Conservation (phyloP, 2,113 vertebrate genomes). For the Vireo altiloquus region DNA sequence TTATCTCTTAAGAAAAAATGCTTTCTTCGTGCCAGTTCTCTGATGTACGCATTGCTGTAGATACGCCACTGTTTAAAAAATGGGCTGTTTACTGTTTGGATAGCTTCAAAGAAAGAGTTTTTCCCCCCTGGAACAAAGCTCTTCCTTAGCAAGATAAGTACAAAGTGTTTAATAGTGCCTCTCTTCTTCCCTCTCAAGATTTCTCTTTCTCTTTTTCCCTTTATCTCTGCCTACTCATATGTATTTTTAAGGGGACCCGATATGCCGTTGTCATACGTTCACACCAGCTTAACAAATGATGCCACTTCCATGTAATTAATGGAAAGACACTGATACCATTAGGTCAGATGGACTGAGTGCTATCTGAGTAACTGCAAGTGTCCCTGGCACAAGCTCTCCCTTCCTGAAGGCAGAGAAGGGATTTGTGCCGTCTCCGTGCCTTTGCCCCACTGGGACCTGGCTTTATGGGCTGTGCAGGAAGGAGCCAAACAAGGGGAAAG, state of each 20-base stretch:
- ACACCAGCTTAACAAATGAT: constrained; percentile 17
- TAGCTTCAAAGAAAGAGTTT: constrained; percentile 14
- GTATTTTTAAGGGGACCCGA: constrained; percentile 30
- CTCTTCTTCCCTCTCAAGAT: constrained; percentile 14
- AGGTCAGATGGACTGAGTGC: not conserved
- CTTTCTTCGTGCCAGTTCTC: not conserved
- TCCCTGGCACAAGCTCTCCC: not conserved
- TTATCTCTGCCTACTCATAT: constrained; percentile 52
- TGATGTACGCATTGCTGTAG: constrained; percentile 19
- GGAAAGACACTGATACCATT: not conserved
- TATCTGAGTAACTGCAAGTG: not conserved
- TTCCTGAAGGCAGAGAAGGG: not conserved
- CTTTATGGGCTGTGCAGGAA: not conserved
- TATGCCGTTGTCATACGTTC: not conserved
- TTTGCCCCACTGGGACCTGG: not conserved
- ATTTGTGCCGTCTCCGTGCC: not conserved
- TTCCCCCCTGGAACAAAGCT: constrained; percentile 1
- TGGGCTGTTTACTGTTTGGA: constrained; percentile 47
- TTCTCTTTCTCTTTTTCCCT: constrained; percentile 20
- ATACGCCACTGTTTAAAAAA: constrained; percentile 44
- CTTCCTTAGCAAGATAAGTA: constrained; percentile 56
- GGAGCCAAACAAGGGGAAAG: not conserved
- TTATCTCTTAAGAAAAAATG: constrained; percentile 49
- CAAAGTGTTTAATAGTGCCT: constrained; percentile 52
- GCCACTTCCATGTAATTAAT: constrained; percentile 18